phyloP scores from a whole-genome alignment of 2,888 invertebrate genomes.

The Bombyx huttoni region DNA sequence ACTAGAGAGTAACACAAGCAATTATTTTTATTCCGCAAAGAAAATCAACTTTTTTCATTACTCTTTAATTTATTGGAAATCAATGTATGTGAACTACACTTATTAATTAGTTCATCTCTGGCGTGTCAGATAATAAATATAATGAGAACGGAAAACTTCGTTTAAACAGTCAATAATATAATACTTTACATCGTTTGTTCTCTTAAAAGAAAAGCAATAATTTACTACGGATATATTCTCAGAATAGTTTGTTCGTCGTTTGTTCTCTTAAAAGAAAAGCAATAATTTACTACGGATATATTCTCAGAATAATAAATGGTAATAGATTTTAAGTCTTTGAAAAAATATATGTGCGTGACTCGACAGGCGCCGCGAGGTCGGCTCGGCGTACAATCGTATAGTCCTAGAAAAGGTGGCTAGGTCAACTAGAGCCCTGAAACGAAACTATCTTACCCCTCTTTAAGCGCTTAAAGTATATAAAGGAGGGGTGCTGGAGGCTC shows the following conservation, averaged over 20 bases:
- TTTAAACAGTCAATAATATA: no score
- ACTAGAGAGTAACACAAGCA: no score
- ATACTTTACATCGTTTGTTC: no score
- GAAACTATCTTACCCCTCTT: constrained; percentile 21
- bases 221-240: constrained; percentile 19
- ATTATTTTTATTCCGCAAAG: no score
- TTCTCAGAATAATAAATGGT: constrained; percentile 26
- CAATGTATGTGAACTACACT: no score
- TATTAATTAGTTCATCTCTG: no score
- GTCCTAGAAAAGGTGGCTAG: constrained; percentile 47
- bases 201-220: no score
- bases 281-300: constrained; percentile 19
- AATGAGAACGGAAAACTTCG: no score
- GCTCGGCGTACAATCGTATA: constrained; percentile 52
- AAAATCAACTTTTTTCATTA: no score
- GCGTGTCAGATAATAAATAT: no score
- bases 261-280: no score
- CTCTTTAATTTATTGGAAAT: no score
- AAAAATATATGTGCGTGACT: constrained; percentile 68
- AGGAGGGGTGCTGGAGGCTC: constrained; percentile 18
- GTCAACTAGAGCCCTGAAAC: constrained; percentile 30
- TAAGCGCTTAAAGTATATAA: constrained; percentile 7
- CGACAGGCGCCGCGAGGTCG: constrained; percentile 67
- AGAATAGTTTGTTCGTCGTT: constrained; percentile 11
- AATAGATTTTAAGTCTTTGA: constrained; percentile 48